Evolutionary conservation across 2,797 vertebrate genomes (phyloP).

Genomic region (Pseudocheirus occidentalis): DNA sequence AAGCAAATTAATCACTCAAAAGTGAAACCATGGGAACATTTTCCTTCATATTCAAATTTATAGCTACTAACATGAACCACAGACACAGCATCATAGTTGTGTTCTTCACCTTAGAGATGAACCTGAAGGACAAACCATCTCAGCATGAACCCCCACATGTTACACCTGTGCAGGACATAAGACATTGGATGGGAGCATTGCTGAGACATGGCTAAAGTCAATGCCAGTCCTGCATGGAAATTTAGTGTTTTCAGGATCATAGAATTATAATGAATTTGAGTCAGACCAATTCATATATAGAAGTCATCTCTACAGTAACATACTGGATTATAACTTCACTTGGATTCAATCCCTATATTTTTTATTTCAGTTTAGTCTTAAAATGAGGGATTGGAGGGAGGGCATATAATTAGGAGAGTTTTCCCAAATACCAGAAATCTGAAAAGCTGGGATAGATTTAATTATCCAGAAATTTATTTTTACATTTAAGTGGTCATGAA

Average conservation of each 20-base stretch:
- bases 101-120: not conserved
- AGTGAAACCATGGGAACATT: not conserved
- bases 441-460: not conserved
- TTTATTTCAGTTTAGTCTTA: not conserved
- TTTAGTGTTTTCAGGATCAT: not conserved
- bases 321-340: not conserved
- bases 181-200: not conserved
- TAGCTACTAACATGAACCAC: not conserved
- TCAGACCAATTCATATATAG: not conserved
- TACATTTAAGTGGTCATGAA: not conserved
- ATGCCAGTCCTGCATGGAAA: not conserved
- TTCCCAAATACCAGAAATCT: not conserved
- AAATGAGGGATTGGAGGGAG: not conserved
- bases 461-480: not conserved
- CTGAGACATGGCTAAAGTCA: not conserved
- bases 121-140: not conserved
- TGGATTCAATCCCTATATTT: not conserved
- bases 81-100: not conserved
- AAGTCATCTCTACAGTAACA: not conserved
- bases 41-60: not conserved
- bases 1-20: not conserved
- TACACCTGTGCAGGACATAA: not conserved
- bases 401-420: not conserved
- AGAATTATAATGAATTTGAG: not conserved
- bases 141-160: not conserved